Evolutionary conservation across 1,140 invertebrate genomes (phyloP).

Genomic region (Goniozus legneri): DNA sequence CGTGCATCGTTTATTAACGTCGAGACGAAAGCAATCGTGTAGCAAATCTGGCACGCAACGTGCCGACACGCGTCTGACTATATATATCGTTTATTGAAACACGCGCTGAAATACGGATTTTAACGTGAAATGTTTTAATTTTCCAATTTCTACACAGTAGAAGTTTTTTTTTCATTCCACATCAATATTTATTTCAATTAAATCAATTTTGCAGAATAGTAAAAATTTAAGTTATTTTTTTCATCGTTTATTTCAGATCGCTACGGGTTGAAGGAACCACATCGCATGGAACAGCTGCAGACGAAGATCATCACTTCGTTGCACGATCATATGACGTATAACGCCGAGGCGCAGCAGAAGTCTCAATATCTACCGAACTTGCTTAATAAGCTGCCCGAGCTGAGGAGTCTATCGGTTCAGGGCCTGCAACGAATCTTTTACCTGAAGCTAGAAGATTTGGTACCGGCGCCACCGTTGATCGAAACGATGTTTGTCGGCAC

Average conservation of each 20-base stretch:
- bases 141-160: no score
- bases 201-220: no score
- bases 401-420: constrained; percentile 86
- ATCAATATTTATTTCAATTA: no score
- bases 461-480: constrained; percentile 86
- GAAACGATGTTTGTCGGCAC: constrained; percentile 93
- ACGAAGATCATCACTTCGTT: constrained; percentile 93
- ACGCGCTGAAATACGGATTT: no score
- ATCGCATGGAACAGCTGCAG: constrained; percentile 88
- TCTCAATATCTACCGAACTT: constrained; percentile 89
- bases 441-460: constrained; percentile 87
- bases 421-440: constrained; percentile 93
- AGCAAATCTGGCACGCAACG: constrained; percentile 21
- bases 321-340: constrained; percentile 91
- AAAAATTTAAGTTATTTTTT: no score
- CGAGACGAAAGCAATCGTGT: constrained; percentile 22
- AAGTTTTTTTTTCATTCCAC: no score
- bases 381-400: constrained; percentile 85
- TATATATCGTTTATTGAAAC: constrained; percentile 12
- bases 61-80: constrained; percentile 9
- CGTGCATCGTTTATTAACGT: constrained; percentile 20
- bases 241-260: constrained; percentile 67
- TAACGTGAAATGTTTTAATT: no score
- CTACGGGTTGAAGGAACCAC: constrained; percentile 86
- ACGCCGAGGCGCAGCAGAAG: constrained; percentile 82